Evolutionary conservation across 1,140 invertebrate species (phyloP).

Genomic region (Potamilus streckersoni): DNA sequence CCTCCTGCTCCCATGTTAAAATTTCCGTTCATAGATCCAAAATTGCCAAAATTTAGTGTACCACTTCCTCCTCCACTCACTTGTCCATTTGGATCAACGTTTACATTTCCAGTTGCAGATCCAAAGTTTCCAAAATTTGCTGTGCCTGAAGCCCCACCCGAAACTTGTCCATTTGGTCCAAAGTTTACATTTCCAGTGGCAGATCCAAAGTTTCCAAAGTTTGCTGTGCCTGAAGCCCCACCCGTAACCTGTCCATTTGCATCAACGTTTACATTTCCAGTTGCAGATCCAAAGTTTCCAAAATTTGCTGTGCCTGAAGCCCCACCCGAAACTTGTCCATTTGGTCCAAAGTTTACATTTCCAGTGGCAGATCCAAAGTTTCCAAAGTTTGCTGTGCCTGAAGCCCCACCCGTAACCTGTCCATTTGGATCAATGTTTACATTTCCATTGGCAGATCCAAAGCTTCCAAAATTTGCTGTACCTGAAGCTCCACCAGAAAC

Average conservation of each 20-base stretch:
- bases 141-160: not conserved
- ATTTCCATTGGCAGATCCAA: too few species aligned
- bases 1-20: not conserved
- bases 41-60: not conserved
- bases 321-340: not conserved
- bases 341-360: not conserved
- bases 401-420: too few species aligned
- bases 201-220: constrained; percentile 1
- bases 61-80: not conserved
- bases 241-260: not conserved
- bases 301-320: too few species aligned
- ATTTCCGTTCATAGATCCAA: not conserved
- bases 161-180: not conserved
- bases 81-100: not conserved
- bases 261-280: constrained; percentile 1
- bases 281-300: too few species aligned
- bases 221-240: not conserved
- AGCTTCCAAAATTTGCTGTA: too few species aligned
- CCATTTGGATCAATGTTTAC: too few species aligned
- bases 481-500: not conserved
- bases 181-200: not conserved
- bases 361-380: not conserved
- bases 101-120: not conserved
- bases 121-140: not conserved
- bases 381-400: too few species aligned